These are phyloP conservation scores for Rana temporaria DNA, from an alignment of 2,113 vertebrate species.

Conservation along the genomic window DNA sequence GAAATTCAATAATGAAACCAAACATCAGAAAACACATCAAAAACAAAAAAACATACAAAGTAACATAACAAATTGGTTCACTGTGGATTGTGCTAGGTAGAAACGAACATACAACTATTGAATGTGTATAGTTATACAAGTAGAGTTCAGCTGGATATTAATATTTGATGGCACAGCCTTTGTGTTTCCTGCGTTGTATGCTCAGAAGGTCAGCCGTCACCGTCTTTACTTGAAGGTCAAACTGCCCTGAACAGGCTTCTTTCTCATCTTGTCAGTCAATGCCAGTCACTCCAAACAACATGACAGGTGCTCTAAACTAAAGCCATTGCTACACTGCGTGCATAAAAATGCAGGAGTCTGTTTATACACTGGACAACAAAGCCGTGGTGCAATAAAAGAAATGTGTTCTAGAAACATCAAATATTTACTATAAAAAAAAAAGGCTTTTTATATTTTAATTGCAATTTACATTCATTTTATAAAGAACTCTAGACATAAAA, in stretches of 20 bases:
- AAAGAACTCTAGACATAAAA: neutral
- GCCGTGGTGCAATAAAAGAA: neutral
- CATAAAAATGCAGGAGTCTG: constrained; percentile 40
- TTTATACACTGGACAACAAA: constrained; percentile 8
- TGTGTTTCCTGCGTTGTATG: constrained; percentile 44
- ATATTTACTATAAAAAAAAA: too few species aligned
- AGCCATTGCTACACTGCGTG: constrained; percentile 2
- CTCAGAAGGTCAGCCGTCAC: constrained; percentile 52
- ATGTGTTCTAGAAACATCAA: neutral
- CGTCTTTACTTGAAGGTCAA: constrained; percentile 55
- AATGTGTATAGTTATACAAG: constrained; percentile 24
- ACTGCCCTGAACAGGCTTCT: constrained; percentile 51
- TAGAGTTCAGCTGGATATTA: constrained; percentile 28
- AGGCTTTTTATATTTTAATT: too few species aligned
- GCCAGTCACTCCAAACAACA: constrained; percentile 51
- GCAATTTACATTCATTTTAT: too few species aligned
- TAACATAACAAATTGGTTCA: neutral
- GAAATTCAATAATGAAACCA: too few species aligned
- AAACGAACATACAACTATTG: neutral
- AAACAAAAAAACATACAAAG: too few species aligned
- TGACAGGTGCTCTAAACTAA: constrained; percentile 48
- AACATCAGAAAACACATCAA: too few species aligned
- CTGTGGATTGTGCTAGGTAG: constrained; percentile 26
- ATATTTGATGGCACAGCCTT: constrained; percentile 48
- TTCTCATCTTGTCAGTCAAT: constrained; percentile 55